Conservation (phyloP, 1,140 invertebrate species). For the Chrysoperla carnea region DNA sequence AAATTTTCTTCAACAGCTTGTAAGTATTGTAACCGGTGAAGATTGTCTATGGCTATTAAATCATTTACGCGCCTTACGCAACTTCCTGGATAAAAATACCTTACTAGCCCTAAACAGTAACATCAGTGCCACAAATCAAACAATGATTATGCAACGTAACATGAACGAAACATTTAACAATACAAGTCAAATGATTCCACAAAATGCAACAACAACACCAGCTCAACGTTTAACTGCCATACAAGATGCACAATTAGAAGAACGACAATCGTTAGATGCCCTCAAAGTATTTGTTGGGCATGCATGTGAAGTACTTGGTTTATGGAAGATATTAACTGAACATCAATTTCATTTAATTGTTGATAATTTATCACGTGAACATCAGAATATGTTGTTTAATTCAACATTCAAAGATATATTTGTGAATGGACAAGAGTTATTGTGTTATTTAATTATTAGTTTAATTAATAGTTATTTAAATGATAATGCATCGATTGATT, state of each 20-base stretch:
- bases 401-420: constrained; percentile 59
- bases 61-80: constrained; percentile 38
- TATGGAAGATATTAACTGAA: constrained; percentile 88
- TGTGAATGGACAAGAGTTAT: constrained; percentile 67
- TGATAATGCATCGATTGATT: constrained; percentile 87
- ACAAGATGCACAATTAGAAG: constrained; percentile 22
- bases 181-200: neutral
- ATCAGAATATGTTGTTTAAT: constrained; percentile 35
- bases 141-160: neutral
- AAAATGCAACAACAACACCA: constrained; percentile 1
- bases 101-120: constrained; percentile 18
- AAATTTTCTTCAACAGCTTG: neutral
- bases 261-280: constrained; percentile 58
- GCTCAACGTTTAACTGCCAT: constrained; percentile 9
- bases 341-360: constrained; percentile 82
- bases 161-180: neutral
- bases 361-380: constrained; percentile 35
- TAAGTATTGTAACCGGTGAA: constrained; percentile 24
- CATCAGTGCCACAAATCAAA: too few relatives aligned
- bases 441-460: constrained; percentile 50
- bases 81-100: constrained; percentile 45
- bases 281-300: constrained; percentile 61
- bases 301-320: constrained; percentile 72
- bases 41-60: constrained; percentile 39
- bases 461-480: constrained; percentile 76